These are phyloP conservation scores for Drosophila tani DNA, from an alignment of 1,140 invertebrate species.

Conservation along the genomic window DNA sequence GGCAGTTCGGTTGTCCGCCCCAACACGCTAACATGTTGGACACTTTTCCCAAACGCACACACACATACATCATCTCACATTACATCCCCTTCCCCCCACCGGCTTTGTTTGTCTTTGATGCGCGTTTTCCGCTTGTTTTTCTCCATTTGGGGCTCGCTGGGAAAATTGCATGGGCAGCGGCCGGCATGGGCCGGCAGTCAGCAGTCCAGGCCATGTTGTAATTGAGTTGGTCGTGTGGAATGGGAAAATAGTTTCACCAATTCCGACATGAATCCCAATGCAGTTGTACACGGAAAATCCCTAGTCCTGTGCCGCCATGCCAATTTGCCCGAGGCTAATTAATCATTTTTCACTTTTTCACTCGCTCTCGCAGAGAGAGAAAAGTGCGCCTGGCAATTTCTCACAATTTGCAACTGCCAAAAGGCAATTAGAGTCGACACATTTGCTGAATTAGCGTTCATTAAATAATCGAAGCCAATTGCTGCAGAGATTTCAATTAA, in stretches of 20 bases:
- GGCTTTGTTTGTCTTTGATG: slow-evolving; percentile 57
- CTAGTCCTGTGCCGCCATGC: slow-evolving; percentile 5
- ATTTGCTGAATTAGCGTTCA: slow-evolving; percentile 40
- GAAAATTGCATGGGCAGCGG: slow-evolving; percentile 49
- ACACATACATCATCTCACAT: neutral
- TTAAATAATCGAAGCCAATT: slow-evolving; percentile 46
- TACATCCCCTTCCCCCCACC: neutral
- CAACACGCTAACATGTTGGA: slow-evolving; percentile 54
- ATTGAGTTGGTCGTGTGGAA: slow-evolving; percentile 50
- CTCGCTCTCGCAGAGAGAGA: slow-evolving; percentile 4
- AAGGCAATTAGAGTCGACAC: slow-evolving; percentile 45
- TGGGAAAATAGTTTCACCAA: slow-evolving; percentile 47
- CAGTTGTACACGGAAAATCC: slow-evolving; percentile 34
- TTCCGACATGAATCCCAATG: slow-evolving; percentile 41
- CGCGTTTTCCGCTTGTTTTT: slow-evolving; percentile 60
- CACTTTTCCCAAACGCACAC: slow-evolving; percentile 26
- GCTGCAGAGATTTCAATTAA: slow-evolving; percentile 37
- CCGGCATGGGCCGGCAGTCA: slow-evolving; percentile 23
- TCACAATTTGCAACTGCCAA: slow-evolving; percentile 50
- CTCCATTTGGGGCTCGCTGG: slow-evolving; percentile 1
- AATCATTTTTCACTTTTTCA: slow-evolving; percentile 50
- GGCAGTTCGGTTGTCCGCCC: slow-evolving; percentile 40
- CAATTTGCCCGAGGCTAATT: slow-evolving; percentile 45
- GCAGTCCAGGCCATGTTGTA: slow-evolving; percentile 32
- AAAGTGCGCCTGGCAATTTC: slow-evolving; percentile 34